phyloP scores from a whole-genome alignment of 1,140 invertebrate species.

The Drosophila miranda region DNA sequence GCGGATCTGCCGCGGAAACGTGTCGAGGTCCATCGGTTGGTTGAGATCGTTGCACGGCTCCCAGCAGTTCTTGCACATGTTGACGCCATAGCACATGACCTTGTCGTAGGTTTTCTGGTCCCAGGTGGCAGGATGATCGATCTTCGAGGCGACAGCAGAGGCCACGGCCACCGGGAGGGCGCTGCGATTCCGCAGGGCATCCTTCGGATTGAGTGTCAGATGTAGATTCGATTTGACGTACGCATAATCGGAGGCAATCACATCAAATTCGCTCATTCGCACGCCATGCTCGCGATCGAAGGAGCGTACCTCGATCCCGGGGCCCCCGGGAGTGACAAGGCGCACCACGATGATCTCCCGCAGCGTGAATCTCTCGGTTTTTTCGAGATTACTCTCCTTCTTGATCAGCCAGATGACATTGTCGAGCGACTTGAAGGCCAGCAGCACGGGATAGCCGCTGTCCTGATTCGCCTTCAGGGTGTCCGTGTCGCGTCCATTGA shows the following conservation, averaged over 20 bases:
- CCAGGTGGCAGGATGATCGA: conserved; percentile 80
- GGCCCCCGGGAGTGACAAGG: conserved; percentile 37
- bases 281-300: conserved; percentile 60
- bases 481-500: conserved; percentile 52
- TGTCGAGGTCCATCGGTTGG: conserved; percentile 61
- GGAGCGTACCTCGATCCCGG: conserved; percentile 37
- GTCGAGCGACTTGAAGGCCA: conserved; percentile 53
- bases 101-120: conserved; percentile 70
- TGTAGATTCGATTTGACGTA: conserved; percentile 67
- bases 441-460: conserved; percentile 34
- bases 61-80: conserved; percentile 77
- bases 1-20: conserved; percentile 64
- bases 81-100: conserved; percentile 73
- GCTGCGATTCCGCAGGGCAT: conserved; percentile 70
- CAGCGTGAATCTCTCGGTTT: conserved; percentile 35
- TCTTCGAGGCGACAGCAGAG: conserved; percentile 65
- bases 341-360: conserved; percentile 55
- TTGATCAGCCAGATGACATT: conserved; percentile 62
- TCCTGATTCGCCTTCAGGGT: conserved; percentile 38
- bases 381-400: conserved; percentile 54
- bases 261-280: conserved; percentile 65
- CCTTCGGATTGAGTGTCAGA: conserved; percentile 58
- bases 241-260: conserved; percentile 75
- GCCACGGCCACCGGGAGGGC: conserved; percentile 66
- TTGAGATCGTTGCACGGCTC: conserved; percentile 56